These are phyloP conservation scores for Mizuhopecten yessoensis DNA, from an alignment of 1,140 invertebrate genomes.

Conservation along the genomic window DNA sequence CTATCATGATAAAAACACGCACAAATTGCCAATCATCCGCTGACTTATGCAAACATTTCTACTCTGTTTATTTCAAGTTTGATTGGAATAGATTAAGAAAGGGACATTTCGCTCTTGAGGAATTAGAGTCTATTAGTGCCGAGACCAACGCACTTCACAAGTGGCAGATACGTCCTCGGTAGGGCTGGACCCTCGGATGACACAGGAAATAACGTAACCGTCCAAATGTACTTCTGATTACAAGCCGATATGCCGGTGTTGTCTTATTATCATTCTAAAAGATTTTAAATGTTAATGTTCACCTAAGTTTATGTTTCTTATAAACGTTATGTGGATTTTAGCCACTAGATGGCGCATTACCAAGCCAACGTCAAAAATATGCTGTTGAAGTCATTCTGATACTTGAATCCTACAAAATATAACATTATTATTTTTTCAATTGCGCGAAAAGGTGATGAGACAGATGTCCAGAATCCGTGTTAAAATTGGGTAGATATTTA, in stretches of 20 bases:
- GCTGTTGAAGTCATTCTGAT: too few species aligned
- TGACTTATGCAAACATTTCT: slow-evolving; percentile 38
- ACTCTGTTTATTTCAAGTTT: slow-evolving; percentile 1
- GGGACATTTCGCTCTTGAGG: slow-evolving; percentile 21
- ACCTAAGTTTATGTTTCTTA: too few species aligned
- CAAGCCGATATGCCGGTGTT: background rate
- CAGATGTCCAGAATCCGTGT: too few species aligned
- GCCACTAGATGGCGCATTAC: too few species aligned
- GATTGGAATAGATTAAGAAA: slow-evolving; percentile 29
- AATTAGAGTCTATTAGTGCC: slow-evolving; percentile 12
- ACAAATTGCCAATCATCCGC: slow-evolving; percentile 29
- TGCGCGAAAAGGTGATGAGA: too few species aligned
- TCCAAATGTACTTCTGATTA: background rate
- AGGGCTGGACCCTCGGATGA: background rate
- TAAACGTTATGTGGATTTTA: too few species aligned
- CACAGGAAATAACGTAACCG: background rate
- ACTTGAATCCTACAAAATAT: too few species aligned
- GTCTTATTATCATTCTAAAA: background rate
- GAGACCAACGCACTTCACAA: background rate
- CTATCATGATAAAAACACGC: slow-evolving; percentile 38
- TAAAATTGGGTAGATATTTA: too few species aligned
- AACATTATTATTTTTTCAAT: too few species aligned
- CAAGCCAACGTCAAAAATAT: too few species aligned
- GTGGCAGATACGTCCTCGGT: background rate
- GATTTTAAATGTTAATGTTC: background rate